These are phyloP conservation scores for Mylabris sibirica DNA, from an alignment of 2,888 invertebrate species.

Conservation along the genomic window DNA sequence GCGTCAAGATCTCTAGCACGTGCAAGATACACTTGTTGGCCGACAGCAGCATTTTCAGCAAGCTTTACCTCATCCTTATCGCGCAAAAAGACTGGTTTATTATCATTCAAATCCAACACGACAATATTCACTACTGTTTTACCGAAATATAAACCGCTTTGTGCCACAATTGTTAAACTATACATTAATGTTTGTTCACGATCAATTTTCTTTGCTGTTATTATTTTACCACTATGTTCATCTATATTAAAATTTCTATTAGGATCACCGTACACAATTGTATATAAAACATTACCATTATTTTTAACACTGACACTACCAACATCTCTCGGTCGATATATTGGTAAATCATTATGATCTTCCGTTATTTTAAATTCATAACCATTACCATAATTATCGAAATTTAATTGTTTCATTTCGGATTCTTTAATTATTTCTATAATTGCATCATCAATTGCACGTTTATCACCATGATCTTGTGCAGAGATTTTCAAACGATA, in stretches of 20 bases:
- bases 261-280: slow-evolving; percentile 82
- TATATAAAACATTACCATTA: slow-evolving; percentile 65
- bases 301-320: slow-evolving; percentile 74
- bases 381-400: slow-evolving; percentile 73
- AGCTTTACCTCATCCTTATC: slow-evolving; percentile 82
- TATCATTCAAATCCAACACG: slow-evolving; percentile 89
- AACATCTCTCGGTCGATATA: slow-evolving; percentile 73
- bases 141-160: slow-evolving; percentile 77
- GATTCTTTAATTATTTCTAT: slow-evolving; percentile 82
- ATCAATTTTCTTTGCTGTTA: slow-evolving; percentile 81
- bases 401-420: slow-evolving; percentile 76
- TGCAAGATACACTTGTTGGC: slow-evolving; percentile 90
- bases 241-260: slow-evolving; percentile 82
- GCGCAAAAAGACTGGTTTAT: slow-evolving; percentile 82
- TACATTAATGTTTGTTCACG: slow-evolving; percentile 82
- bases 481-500: slow-evolving; percentile 81
- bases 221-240: slow-evolving; percentile 78
- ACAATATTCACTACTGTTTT: slow-evolving; percentile 82
- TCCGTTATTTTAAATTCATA: slow-evolving; percentile 86
- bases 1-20: slow-evolving; percentile 87
- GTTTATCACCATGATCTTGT: slow-evolving; percentile 80
- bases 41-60: slow-evolving; percentile 90
- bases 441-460: slow-evolving; percentile 75
- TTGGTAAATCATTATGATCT: slow-evolving; percentile 72
- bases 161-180: slow-evolving; percentile 81